These are phyloP conservation scores for Mesorhabditis spiculigera DNA, from an alignment of 2,888 invertebrate genomes.

Conservation along the genomic window DNA sequence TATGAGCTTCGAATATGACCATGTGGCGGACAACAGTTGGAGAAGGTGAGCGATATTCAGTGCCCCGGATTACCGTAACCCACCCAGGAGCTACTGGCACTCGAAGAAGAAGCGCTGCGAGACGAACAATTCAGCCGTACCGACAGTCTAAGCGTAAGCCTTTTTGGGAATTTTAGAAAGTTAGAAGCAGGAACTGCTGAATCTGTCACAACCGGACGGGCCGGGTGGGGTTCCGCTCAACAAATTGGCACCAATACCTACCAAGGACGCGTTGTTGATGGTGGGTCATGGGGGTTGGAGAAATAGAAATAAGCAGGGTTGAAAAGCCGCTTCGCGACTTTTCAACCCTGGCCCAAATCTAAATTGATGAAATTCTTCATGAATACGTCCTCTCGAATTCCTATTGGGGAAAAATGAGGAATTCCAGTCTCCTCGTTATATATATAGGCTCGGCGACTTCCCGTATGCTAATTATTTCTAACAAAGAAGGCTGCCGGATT, in stretches of 20 bases:
- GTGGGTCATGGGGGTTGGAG: constrained; percentile 46
- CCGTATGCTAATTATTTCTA: too few species aligned
- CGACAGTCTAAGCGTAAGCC: constrained; percentile 28
- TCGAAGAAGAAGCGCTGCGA: constrained; percentile 56
- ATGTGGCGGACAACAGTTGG: constrained; percentile 49
- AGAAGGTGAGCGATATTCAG: constrained; percentile 16
- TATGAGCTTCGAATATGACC: constrained; percentile 56
- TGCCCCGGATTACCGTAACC: constrained; percentile 23
- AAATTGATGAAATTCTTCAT: too few species aligned
- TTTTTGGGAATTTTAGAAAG: constrained; percentile 11
- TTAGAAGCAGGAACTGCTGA: constrained; percentile 43
- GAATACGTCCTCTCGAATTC: too few species aligned
- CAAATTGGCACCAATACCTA: constrained; percentile 62
- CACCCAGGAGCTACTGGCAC: constrained; percentile 57
- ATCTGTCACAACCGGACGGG: constrained; percentile 46
- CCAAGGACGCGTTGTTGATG: constrained; percentile 63
- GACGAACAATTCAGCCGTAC: constrained; percentile 51
- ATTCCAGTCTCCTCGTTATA: too few species aligned
- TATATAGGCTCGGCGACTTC: too few species aligned
- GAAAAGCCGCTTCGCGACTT: too few species aligned
- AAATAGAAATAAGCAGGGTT: not conserved
- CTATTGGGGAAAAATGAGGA: too few species aligned
- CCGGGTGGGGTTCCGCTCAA: constrained; percentile 56
- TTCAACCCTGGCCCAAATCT: too few species aligned
- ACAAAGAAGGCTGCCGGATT: too few species aligned